Base-by-base conservation (phyloP, 2,797 vertebrate genomes). In the Enteromius fasciolatus region DNA sequence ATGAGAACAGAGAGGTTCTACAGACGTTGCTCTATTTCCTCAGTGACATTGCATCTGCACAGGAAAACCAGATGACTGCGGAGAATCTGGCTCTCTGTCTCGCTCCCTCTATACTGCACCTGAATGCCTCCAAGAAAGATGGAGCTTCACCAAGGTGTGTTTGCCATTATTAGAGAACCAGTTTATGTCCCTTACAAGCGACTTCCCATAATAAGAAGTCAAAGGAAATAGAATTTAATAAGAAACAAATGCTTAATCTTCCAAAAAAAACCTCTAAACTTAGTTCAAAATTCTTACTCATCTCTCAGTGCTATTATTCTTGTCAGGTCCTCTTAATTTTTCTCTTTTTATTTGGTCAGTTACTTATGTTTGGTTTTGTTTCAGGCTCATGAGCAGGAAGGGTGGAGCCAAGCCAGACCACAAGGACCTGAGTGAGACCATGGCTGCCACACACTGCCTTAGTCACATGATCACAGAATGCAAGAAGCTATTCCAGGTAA, bases 21-120 rank as follows among this genome's bases (percentile, higher is more conserved):
- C 96, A 97, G 92, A 96, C 96, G 0, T 85, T 97, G 84, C 93
- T 97, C 39, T 96, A 95, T 89, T 97, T 97, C 89, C 93, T 97
- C 64, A 96, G 95, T 0, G 96, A 97, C 86, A 95, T 96, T 0
- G 95, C 96, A 74, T 95, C 92, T 0, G 95, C 95, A 0, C 90
- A 96, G 84, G 94, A 95, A 87, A 97, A 97, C 91, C 96, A 97
- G 90, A 97, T 97, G 96, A 97, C 95, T 0, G 94, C 95, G 0
- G 93, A 95, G 8, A 97, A 94, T 89, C 89, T 97, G 86, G 96
- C 96, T 0, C 95, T 97, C 83, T 97, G 96, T 87, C 92, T 97
- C 72, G 96, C 96, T 1, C 96, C 96, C 2, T 97, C 96, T 46
- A 89, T 97, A 84, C 96, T 97, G 88, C 96, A 97, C 80, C 96